Evolutionary conservation across 2,113 vertebrate species (phyloP).

Genomic region (Columba janthina): DNA sequence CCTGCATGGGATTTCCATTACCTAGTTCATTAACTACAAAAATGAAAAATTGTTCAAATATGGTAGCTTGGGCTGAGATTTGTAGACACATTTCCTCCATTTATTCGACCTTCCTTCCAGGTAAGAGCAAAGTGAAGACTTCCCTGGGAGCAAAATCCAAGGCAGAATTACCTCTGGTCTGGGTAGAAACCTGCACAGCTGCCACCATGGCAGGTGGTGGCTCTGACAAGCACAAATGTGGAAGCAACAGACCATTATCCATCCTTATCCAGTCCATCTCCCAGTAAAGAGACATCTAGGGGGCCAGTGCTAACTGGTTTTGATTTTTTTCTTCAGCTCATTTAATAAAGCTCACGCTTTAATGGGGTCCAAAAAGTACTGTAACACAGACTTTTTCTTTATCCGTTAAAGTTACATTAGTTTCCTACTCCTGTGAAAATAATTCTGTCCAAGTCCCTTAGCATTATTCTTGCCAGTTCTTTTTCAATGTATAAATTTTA

Average conservation of each 20-base stretch:
- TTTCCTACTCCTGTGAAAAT: not conserved
- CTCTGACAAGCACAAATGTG: not conserved
- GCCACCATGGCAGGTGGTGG: rapidly evolving
- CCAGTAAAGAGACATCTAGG: not conserved
- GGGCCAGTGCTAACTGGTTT: not conserved
- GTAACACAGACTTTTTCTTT: not conserved
- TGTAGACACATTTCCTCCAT: not conserved
- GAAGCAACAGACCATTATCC: not conserved
- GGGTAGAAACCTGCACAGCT: not conserved
- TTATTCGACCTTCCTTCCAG: not conserved
- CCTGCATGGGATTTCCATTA: not conserved
- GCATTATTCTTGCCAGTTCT: not conserved
- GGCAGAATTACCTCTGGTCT: not conserved
- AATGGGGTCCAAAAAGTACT: not conserved
- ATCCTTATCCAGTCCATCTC: not conserved
- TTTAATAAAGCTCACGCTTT: not conserved
- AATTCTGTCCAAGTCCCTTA: not conserved
- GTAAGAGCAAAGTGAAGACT: not conserved
- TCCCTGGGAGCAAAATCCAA: not conserved
- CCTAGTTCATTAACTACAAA: not conserved
- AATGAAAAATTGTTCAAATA: not conserved
- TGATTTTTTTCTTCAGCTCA: not conserved
- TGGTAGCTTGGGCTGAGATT: not conserved
- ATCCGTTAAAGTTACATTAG: not conserved
- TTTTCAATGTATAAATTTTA: not conserved